These are phyloP conservation scores for Ammodytes dubius DNA, from an alignment of 2,113 vertebrate genomes.

Conservation along the genomic window DNA sequence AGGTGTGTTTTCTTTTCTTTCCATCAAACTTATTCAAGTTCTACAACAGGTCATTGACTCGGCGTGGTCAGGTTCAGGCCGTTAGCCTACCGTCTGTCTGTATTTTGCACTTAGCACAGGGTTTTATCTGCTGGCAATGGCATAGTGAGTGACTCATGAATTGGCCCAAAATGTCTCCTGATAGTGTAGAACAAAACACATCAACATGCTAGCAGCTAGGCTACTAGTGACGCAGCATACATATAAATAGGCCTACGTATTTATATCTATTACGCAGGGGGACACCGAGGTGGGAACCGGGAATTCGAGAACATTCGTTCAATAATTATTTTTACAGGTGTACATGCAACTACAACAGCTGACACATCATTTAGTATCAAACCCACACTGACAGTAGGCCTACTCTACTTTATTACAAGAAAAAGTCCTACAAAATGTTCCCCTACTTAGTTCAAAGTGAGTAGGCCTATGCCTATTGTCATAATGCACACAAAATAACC, in stretches of 20 bases:
- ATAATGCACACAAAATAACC: neutral
- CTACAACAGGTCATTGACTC: constrained; percentile 52
- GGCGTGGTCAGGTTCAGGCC: no score
- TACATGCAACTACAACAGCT: neutral
- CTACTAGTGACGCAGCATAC: no score
- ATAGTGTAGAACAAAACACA: constrained; percentile 24
- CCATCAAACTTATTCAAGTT: constrained; percentile 44
- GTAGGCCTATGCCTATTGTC: neutral
- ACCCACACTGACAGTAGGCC: no score
- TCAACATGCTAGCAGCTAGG: constrained; percentile 6
- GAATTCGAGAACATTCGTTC: constrained; percentile 42
- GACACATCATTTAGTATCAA: neutral
- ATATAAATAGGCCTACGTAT: no score
- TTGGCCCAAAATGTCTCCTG: neutral
- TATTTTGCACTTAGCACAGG: constrained; percentile 32
- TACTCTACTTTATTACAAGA: neutral
- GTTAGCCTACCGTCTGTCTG: constrained; percentile 37
- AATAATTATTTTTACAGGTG: neutral
- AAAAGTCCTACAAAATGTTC: neutral
- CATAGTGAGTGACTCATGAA: constrained; percentile 27
- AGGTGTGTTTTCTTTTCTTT: constrained; percentile 71
- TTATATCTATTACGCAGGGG: constrained; percentile 30
- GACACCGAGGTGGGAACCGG: constrained; percentile 44
- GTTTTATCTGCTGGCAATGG: constrained; percentile 42
- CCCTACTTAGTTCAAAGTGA: neutral